Conservation (phyloP, 2,113 vertebrate species). For the Furnarius figulus region DNA sequence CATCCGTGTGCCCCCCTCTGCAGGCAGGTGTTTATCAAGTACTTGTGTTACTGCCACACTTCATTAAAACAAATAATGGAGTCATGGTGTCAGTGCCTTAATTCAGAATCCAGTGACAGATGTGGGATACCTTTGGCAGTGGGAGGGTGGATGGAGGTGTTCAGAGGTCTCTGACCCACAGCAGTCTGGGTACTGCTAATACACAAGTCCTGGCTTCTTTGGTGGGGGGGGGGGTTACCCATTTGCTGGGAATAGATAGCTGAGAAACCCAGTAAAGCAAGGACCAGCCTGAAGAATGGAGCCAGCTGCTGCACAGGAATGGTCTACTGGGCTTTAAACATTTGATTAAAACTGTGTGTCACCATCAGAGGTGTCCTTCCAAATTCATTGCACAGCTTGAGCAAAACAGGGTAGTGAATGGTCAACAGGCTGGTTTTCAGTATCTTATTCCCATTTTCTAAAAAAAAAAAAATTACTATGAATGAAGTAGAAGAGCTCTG, state of each 20-base stretch:
- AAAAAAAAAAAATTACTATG: neutral
- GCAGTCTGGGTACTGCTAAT: neutral
- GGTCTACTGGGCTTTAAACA: neutral
- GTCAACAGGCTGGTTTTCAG: neutral
- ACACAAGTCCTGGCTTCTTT: neutral
- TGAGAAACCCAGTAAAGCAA: neutral
- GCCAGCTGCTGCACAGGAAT: neutral
- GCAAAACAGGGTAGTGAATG: neutral
- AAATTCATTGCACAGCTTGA: neutral
- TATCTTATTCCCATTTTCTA: neutral
- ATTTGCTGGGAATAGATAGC: neutral
- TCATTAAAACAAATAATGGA: neutral
- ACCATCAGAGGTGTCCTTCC: neutral
- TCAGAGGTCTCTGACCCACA: neutral
- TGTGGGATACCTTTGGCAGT: rapidly evolving
- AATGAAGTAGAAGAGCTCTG: neutral
- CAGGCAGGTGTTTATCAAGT: neutral
- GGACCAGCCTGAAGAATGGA: neutral
- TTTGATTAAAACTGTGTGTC: neutral
- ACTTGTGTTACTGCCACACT: neutral
- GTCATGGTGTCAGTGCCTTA: neutral
- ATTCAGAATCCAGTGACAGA: neutral
- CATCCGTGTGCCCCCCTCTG: neutral
- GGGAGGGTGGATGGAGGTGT: neutral
- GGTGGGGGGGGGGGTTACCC: neutral